Evolutionary conservation across 2,113 vertebrate genomes (phyloP), one percentile per base, ranked within the genome.

Genomic region (Barnardius zonarius): DNA sequence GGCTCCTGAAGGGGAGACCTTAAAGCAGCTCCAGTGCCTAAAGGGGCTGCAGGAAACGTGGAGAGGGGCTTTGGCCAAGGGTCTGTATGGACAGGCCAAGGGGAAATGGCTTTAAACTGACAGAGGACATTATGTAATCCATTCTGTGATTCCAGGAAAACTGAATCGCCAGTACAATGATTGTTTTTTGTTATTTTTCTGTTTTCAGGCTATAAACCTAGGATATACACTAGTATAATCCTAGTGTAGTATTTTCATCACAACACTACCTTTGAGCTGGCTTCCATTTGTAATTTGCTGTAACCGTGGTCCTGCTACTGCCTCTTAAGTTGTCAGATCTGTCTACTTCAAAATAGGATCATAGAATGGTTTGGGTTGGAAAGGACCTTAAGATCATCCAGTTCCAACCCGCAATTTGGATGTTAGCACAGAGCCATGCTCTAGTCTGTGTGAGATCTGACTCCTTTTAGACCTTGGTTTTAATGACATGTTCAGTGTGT

Each of bases 31-130:
- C 52, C 52, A 54, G 28, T 10, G 52, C 52, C 52, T 55, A 18
- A 55, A 55, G 30, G 52, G 30, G 10, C 52, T 55, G 1, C 10
- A 31, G 6, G 30, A 19, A 31, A 55, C 0, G 17, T 55, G 52
- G 52, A 55, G 52, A 55, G 54, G 31, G 54, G 31, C 54, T 57
- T 57, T 8, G 54, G 54, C 0, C 5, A 57, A 33, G 54, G 54
- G 31, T 1, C 52, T 57, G 31, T 1, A 57, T 31, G 54, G 54
- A 0, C 18, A 57, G 54, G 31, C 0, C 54, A 57, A 19, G 19
- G 54, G 17, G 7, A 13, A 55, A 55, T 55, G 54, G 31, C 54
- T 57, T 57, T 6, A 33, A 57, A 0, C 31, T 57, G 54, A 0
- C 30, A 19, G 18, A 0, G 11, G 31, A 20, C 5, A 57, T 57